A percentile compares a stretch with the other conserved stretches of the same genome.
These are phyloP conservation scores for Brienomyrus longianalis DNA, from an alignment of 2,113 vertebrate species.

Conservation along the genomic window DNA sequence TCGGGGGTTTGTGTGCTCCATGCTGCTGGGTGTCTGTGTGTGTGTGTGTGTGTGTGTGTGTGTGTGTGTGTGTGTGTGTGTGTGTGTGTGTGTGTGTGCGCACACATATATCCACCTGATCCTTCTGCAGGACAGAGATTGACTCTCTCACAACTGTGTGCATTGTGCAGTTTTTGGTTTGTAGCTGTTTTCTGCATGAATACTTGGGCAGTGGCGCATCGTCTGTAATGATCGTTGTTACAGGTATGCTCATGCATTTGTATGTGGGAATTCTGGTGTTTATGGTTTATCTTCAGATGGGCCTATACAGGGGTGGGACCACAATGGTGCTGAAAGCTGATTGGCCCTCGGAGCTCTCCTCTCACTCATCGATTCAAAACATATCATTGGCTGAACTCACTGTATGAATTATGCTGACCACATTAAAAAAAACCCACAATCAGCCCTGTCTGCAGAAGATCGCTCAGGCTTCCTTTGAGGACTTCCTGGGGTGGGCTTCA, in stretches of 20 bases:
- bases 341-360: not conserved
- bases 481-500: not conserved
- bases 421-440: not conserved
- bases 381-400: not conserved
- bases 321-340: not conserved
- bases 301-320: not conserved
- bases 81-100: too few species aligned
- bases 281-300: not conserved
- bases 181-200: not conserved
- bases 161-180: not conserved
- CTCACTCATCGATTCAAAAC: not conserved
- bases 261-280: not conserved
- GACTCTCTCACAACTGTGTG: not conserved
- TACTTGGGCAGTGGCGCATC: not conserved
- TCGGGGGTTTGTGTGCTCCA: slow-evolving; percentile 3
- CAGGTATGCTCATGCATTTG: not conserved
- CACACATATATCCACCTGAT: not conserved
- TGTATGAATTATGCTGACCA: not conserved
- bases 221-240: not conserved
- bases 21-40: not conserved
- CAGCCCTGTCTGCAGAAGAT: not conserved
- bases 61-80: not conserved
- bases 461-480: not conserved
- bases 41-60: not conserved
- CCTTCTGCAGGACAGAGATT: not conserved